Base-by-base conservation (phyloP, 2,888 invertebrate species). In the Halocaridina rubra region DNA sequence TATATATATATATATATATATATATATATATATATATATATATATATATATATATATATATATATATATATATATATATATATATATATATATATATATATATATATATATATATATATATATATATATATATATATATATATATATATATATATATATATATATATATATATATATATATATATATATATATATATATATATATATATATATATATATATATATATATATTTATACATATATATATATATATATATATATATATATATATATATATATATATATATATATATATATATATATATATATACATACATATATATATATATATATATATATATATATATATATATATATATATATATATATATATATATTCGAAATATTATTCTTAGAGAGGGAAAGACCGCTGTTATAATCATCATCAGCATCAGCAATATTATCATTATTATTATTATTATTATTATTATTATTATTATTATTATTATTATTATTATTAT, bases 1-100 rank as follows among this genome's bases (percentile, higher is more conserved):
- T 27, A 75, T 53, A 75, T 16, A 75, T 75, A 75, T 75, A 75
- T 75, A 75, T 75, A 75, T 57, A 75, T 27, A 75, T 46, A 75
- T 75, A 75, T 53, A 53, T 75, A 75, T 75, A 57, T 24, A 57
- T 75, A 57, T 53, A 57, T 75, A 57, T 53, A 57, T 53, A 57
- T 75, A 57, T 75, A 57, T 8, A 27, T 75, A 57, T 53, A 57
- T 74, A 74, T 46, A 74, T 74, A 74, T 46, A 74, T 27, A 74
- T 74, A 74, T 74, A 74, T 3, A 74, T 74, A 74, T 33, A 74
- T 46, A 27, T 30, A 27, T 27, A 33, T 74, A 46, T 74, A 16
- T 57, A 22, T 75, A 75, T 39, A n/a, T 46, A 74, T 46, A 39
- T 39, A 74, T 46, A 39, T 46, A 46, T 46, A 46, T 46, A 46